These are phyloP conservation scores for Heliconius melpomene DNA, from an alignment of 1,140 invertebrate genomes.

Conservation along the genomic window DNA sequence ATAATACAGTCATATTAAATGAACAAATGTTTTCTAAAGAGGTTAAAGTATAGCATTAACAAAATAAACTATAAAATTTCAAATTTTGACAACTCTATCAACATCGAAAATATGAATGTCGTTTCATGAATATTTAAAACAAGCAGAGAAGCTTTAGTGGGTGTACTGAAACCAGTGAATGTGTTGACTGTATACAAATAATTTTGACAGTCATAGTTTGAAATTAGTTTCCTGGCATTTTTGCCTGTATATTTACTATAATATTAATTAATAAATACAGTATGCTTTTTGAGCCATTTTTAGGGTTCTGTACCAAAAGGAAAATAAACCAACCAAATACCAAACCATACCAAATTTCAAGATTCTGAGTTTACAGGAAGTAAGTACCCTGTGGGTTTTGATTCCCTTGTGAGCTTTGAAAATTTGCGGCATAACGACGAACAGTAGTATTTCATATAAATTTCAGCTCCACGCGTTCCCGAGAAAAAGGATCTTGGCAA, in stretches of 20 bases:
- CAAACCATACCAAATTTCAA: too few relatives aligned
- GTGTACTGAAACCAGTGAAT: neutral
- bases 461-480: too few relatives aligned
- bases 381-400: too few relatives aligned
- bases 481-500: too few relatives aligned
- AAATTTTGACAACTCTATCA: neutral
- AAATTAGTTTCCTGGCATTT: neutral
- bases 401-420: too few relatives aligned
- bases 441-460: too few relatives aligned
- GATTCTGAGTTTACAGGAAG: too few relatives aligned
- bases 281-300: neutral
- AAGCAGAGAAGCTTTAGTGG: neutral
- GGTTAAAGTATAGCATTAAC: neutral
- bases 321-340: too few relatives aligned
- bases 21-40: neutral
- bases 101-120: constrained; percentile 1
- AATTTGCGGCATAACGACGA: too few relatives aligned
- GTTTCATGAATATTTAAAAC: constrained; percentile 2
- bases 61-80: neutral
- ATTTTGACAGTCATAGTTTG: neutral
- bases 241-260: neutral
- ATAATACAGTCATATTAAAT: neutral
- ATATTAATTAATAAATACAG: neutral
- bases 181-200: neutral
- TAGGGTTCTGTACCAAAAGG: too few relatives aligned